A percentile compares a stretch with the other conserved stretches of the same genome.
These are phyloP conservation scores for Styela plicata DNA, from an alignment of 23 tunicate genomes.

Conservation along the genomic window DNA sequence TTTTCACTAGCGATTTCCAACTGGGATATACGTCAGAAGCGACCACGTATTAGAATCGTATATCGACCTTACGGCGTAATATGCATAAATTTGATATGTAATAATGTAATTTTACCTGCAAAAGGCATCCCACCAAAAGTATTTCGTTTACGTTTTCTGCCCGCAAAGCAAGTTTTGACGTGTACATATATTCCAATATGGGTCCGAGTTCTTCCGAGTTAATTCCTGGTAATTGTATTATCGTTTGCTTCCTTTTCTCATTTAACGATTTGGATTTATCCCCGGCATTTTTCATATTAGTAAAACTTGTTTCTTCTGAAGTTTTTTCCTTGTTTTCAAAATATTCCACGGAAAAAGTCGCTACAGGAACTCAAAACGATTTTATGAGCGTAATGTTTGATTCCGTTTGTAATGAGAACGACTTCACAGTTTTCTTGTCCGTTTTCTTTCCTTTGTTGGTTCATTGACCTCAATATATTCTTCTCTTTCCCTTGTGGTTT, in stretches of 20 bases:
- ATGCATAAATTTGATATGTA: no score
- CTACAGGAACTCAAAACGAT: slow-evolving; percentile 1
- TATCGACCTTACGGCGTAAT: no score
- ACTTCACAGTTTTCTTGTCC: slow-evolving; percentile 22
- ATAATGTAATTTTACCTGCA: slow-evolving; percentile 14
- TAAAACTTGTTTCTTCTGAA: no score
- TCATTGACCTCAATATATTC: slow-evolving; percentile 3
- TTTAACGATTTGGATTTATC: no score
- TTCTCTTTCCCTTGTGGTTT: slow-evolving; percentile 5
- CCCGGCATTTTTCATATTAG: no score
- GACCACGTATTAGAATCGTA: no score
- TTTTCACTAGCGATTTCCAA: no score
- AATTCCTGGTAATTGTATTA: slow-evolving; percentile 17
- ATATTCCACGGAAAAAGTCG: slow-evolving; percentile 20
- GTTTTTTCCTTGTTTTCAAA: slow-evolving; percentile 2
- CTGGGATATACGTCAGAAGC: no score
- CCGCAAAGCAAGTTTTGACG: not conserved
- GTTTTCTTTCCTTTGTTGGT: slow-evolving; percentile 6
- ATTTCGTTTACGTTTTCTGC: slow-evolving; percentile 30
- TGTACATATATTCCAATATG: slow-evolving; percentile 24
- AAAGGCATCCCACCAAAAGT: slow-evolving; percentile 20
- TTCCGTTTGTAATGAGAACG: not conserved
- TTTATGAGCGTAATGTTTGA: slow-evolving; percentile 20
- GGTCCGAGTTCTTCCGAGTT: slow-evolving; percentile 7
- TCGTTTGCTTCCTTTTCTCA: not conserved